Evolutionary conservation across 2,888 invertebrate genomes (phyloP).

Genomic region (Hyles lineata): DNA sequence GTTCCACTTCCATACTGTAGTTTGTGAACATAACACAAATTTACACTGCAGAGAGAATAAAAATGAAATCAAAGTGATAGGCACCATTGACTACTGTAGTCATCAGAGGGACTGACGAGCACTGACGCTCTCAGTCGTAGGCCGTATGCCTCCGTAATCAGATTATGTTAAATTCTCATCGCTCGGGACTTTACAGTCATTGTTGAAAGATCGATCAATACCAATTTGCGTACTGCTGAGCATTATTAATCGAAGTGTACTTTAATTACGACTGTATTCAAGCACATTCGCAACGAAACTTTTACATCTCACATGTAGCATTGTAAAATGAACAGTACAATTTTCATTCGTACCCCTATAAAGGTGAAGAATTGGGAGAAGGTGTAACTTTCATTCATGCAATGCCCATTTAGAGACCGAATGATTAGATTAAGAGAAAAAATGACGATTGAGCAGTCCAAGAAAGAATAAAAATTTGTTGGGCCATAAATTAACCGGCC

Average conservation of each 20-base stretch:
- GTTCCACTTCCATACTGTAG: too few relatives aligned
- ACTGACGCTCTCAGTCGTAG: slow-evolving; percentile 37
- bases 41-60: too few relatives aligned
- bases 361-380: slow-evolving; percentile 12
- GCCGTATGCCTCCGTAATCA: slow-evolving; percentile 49
- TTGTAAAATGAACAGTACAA: background rate
- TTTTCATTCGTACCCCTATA: slow-evolving; percentile 3
- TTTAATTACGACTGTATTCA: slow-evolving; percentile 25
- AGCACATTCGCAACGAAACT: background rate
- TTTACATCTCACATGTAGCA: background rate
- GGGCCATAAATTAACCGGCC: slow-evolving; percentile 79
- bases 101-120: background rate
- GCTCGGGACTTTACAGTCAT: slow-evolving; percentile 40
- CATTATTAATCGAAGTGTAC: slow-evolving; percentile 31
- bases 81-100: background rate
- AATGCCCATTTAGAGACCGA: slow-evolving; percentile 16
- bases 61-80: background rate
- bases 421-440: slow-evolving; percentile 43
- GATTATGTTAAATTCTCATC: slow-evolving; percentile 53
- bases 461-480: slow-evolving; percentile 81
- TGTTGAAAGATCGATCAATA: slow-evolving; percentile 45
- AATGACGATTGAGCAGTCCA: slow-evolving; percentile 77
- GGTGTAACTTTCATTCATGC: slow-evolving; percentile 9
- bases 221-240: slow-evolving; percentile 33
- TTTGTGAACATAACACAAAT: background rate